Evolutionary conservation across 2,113 vertebrate species (phyloP), one percentile per base, ranked within the genome.

Genomic region (Phaethon lepturus): DNA sequence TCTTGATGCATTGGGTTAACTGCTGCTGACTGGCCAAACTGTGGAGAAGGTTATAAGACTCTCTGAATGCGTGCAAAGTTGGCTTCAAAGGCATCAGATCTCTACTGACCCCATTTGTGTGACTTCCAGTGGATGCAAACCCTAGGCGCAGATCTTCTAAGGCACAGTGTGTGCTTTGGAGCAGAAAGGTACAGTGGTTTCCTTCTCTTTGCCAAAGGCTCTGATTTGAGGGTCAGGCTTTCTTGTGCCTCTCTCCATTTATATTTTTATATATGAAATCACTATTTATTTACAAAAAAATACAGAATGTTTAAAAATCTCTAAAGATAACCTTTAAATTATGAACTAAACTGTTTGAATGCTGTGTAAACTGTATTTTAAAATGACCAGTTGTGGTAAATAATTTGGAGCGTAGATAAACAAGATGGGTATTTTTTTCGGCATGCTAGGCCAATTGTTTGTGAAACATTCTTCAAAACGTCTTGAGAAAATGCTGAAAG

Each of bases 401-500:
- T 92, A 89, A 77, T 88, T 95, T 82, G 66, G n/a, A 92, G 38
- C 7, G 2, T 5, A 72, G 79, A 90, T 92, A 95, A 95, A 97
- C 80, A 92, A 84, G 60, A 75, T 6, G 68, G 52, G 11, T 72
- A 44, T 25, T 68, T 83, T 84, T 94, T 83, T 58, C 2, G 0
- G 35, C 35, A 40, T 49, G 15, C 22, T 81, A 78, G 56, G 26
- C 33, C 56, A 87, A 45, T 35, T 74, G 68, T 81, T 97, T 96
- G 49, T 67, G 60, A 84, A 97, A 89, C 7, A 28, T 75, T 81
- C 64, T 81, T 78, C 53, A 64, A 75, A 97, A 89, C 29, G 76
- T 89, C 88, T 94, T 91, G 77, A 96, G 73, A 84, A 93, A 93
- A 89, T 82, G 40, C 64, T 89, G 84, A 53, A 69, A 90, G 60